Base-by-base conservation (phyloP, 2,888 invertebrate species). In the Diplazon laetatorius region DNA sequence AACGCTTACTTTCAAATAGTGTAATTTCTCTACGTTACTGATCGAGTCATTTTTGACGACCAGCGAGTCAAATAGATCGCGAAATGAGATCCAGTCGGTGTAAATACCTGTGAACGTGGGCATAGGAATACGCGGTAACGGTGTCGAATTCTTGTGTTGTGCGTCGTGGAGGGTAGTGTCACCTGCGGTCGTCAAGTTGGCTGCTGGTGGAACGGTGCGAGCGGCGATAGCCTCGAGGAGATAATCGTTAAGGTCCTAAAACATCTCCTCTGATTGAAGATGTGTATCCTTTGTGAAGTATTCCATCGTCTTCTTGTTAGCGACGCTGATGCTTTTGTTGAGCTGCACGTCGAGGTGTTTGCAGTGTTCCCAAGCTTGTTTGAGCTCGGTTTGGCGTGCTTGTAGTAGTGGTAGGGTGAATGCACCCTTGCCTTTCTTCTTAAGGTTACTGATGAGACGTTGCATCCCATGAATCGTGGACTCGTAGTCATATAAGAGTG, bases 51-150 rank as follows among this genome's bases (percentile, higher is more conserved):
- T 63, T 50, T 63, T 48, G 4, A 48, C 18, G 6, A 63, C 48
- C 16, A 63, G 35, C 18, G 63, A 63, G 5, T 63, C 52, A 20
- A 66, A 66, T 22, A 57, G n/a, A 46, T 69, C 30, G 6, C 46
- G 35, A 20, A 69, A 57, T n/a, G 46, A 57, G 5, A 69, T 22
- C 66, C 55, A 55, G 18, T 65, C 63, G 18, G 35, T 48, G 10
- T 50, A 50, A 2, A 30, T 30, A 35, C 63, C 63, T 12, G 63
- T 35, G 18, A 48, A 63, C 10, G n/a, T 63, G 5, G 48, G 48
- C 63, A 63, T 37, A 1, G 63, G 48, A 2, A 63, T 63, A 37
- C 48, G 63, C 10, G 48, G 63, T 35, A 63, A 50, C 25, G 60
- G 42, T 10, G 44, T n/a, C 12, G 25, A 25, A 57, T 6, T 35